Evolutionary conservation across 2,113 vertebrate species (phyloP).

Genomic region (Pyrgilauda ruficollis): DNA sequence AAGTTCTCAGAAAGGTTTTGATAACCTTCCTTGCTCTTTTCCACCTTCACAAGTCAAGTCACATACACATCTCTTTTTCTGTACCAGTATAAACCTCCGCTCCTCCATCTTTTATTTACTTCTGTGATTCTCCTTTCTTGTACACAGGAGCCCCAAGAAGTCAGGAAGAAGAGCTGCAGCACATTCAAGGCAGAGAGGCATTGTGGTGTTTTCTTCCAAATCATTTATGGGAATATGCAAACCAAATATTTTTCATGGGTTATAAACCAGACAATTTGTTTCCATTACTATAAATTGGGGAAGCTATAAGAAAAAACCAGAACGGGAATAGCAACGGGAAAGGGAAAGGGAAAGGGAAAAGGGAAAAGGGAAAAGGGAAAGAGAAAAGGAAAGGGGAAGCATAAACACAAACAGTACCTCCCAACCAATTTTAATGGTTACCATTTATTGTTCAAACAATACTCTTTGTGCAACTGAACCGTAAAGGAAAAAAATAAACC

Average conservation of each 20-base stretch:
- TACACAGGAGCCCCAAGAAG: not conserved
- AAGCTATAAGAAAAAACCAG: not conserved
- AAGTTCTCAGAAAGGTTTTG: not conserved
- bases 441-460: not conserved
- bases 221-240: not conserved
- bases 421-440: not conserved
- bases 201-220: not conserved
- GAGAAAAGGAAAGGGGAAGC: not conserved
- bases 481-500: not conserved
- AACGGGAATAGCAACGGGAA: not conserved
- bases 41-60: not conserved
- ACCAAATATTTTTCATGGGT: not conserved
- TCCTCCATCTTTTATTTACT: not conserved
- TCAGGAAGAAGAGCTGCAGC: not conserved
- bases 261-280: not conserved
- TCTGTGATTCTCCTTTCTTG: not conserved
- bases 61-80: not conserved
- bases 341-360: not conserved
- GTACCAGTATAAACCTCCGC: not conserved
- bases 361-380: not conserved
- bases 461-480: not conserved
- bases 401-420: not conserved
- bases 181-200: not conserved
- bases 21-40: not conserved
- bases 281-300: not conserved